Conservation (phyloP, 2,113 vertebrate species). For the Chionomys nivalis region DNA sequence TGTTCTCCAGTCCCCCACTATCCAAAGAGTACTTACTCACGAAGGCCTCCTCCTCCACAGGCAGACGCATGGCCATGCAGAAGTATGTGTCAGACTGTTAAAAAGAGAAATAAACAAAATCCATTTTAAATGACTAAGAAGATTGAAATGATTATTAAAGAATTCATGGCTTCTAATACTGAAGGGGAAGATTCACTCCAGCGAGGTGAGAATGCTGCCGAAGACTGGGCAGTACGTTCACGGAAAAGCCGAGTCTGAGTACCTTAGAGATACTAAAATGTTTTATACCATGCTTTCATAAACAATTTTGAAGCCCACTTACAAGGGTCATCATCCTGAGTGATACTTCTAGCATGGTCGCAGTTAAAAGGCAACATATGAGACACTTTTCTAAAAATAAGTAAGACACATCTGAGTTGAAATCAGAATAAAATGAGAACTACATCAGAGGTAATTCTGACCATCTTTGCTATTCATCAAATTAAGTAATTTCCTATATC, state of each 20-base stretch:
- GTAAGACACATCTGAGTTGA: constrained; percentile 10
- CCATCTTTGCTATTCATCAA: neutral
- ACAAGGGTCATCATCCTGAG: neutral
- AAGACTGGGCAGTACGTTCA: neutral
- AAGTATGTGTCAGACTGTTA: constrained; percentile 96
- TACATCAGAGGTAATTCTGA: neutral
- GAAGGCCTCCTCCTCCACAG: constrained; percentile 89
- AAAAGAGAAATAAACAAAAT: constrained; percentile 72
- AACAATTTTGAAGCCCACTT: neutral
- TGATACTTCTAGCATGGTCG: neutral
- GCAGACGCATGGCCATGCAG: constrained; percentile 92
- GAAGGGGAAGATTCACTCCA: neutral
- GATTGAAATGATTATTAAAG: neutral
- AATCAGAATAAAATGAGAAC: neutral
- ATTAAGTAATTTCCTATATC: constrained; percentile 47
- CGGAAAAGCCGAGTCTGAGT: neutral
- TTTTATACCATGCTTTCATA: neutral
- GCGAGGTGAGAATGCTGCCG: neutral
- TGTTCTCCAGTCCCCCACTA: neutral
- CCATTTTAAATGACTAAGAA: neutral
- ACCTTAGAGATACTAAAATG: neutral
- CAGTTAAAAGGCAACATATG: constrained; percentile 30
- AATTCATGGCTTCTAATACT: neutral
- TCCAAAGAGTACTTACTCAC: constrained; percentile 90
- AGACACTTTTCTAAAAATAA: neutral